A percentile compares a stretch with the other conserved stretches of the same genome.
These are phyloP conservation scores for Norana najaformis DNA, from an alignment of 2,888 invertebrate species.

Conservation along the genomic window DNA sequence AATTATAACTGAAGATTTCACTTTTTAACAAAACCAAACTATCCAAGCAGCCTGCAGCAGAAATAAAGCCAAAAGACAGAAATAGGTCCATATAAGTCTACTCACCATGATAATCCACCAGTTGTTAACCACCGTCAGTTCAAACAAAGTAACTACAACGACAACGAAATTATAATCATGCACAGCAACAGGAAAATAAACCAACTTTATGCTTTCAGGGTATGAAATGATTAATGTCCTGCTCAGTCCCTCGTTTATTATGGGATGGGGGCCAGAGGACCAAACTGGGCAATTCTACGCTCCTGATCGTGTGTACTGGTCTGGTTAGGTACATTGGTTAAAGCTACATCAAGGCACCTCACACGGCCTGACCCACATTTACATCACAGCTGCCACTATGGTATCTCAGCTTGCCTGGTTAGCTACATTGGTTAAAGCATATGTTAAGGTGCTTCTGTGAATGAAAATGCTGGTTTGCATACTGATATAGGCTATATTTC, in stretches of 20 bases:
- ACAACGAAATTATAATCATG: neutral
- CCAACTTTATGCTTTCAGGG: no score
- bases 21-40: neutral
- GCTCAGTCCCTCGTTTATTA: neutral
- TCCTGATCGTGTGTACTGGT: no score
- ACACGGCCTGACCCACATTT: no score
- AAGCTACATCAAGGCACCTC: no score
- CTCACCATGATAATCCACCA: conserved; percentile 80
- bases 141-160: conserved; percentile 76
- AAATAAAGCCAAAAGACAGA: neutral
- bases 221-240: neutral
- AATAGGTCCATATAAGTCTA: neutral
- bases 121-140: conserved; percentile 86
- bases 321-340: no score
- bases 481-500: no score
- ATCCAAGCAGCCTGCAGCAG: neutral
- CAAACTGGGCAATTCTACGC: neutral
- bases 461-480: no score
- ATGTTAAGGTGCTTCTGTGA: no score
- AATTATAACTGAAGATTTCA: neutral
- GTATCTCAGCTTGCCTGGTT: no score
- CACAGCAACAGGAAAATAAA: neutral
- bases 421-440: no score
- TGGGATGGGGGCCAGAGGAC: neutral
- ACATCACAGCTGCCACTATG: no score